Evolutionary conservation across 2,888 invertebrate genomes (phyloP).

Genomic region (Oscheius sp.): DNA sequence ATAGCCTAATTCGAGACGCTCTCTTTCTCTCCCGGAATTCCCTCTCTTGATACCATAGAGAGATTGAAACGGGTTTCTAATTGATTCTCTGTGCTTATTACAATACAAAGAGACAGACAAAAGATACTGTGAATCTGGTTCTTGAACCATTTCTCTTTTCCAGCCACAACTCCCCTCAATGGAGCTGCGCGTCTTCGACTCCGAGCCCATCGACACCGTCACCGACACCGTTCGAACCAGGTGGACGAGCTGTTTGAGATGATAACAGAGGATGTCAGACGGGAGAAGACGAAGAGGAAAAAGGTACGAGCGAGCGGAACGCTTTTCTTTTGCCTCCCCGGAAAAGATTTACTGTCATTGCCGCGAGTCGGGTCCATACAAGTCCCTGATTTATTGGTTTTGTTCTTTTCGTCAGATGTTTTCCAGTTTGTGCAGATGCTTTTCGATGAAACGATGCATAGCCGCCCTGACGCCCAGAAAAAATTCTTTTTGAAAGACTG

Average conservation of each 20-base stretch:
- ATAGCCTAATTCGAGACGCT: conserved; percentile 7
- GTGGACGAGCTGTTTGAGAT: conserved; percentile 38
- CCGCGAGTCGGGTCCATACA: conserved; percentile 20
- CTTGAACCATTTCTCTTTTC: not conserved
- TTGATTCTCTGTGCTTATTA: conserved; percentile 9
- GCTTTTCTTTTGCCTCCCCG: not conserved
- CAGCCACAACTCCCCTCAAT: conserved; percentile 13
- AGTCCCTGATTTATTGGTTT: not conserved
- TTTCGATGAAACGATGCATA: not conserved
- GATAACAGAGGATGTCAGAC: conserved; percentile 21
- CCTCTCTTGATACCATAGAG: not conserved
- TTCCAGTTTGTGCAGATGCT: not conserved
- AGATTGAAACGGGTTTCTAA: conserved; percentile 3
- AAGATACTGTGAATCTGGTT: not conserved
- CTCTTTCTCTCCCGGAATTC: not conserved
- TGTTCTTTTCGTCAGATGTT: not conserved
- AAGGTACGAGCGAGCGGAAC: conserved; percentile 14
- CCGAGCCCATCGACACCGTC: conserved; percentile 38
- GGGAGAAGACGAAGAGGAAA: conserved; percentile 32
- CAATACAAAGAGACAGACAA: not conserved
- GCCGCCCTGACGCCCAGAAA: not conserved
- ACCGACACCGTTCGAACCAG: conserved; percentile 28
- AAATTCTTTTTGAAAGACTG: not conserved
- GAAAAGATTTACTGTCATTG: conserved; percentile 22
- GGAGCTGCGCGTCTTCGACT: conserved; percentile 37